phyloP scores from a whole-genome alignment of 1,140 invertebrate species.

The Ladona fulva region DNA sequence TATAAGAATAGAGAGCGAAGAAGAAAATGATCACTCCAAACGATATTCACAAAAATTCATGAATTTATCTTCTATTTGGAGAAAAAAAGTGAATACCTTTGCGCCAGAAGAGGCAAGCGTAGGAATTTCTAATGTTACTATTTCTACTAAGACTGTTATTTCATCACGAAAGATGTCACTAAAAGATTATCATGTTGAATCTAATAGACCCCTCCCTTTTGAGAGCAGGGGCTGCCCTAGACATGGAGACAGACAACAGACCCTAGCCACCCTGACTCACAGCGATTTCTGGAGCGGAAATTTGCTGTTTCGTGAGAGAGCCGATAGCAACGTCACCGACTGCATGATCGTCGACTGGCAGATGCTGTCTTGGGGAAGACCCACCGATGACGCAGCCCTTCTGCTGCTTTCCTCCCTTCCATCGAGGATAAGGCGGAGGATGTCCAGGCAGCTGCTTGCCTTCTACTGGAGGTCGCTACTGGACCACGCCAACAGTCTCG shows the following conservation, averaged over 20 bases:
- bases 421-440: constrained; percentile 52
- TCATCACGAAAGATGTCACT: too few relatives aligned
- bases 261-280: constrained; percentile 60
- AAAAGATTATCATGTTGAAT: too few relatives aligned
- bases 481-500: constrained; percentile 41
- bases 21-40: too few relatives aligned
- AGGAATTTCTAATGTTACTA: too few relatives aligned
- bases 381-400: constrained; percentile 68
- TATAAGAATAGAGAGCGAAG: too few relatives aligned
- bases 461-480: constrained; percentile 57
- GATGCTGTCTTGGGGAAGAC: constrained; percentile 68
- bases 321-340: constrained; percentile 35
- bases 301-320: constrained; percentile 52
- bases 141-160: too few relatives aligned
- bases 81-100: too few relatives aligned
- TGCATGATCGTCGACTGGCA: constrained; percentile 73
- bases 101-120: too few relatives aligned
- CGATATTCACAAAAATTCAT: too few relatives aligned
- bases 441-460: constrained; percentile 49
- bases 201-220: too few relatives aligned
- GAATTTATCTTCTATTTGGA: too few relatives aligned
- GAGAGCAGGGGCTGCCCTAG: background rate
- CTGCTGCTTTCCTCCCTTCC: constrained; percentile 67
- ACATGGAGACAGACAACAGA: constrained; percentile 41
- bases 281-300: constrained; percentile 80